Evolutionary conservation across 2,797 vertebrate genomes (phyloP).

Genomic region (Aythya fuligula): DNA sequence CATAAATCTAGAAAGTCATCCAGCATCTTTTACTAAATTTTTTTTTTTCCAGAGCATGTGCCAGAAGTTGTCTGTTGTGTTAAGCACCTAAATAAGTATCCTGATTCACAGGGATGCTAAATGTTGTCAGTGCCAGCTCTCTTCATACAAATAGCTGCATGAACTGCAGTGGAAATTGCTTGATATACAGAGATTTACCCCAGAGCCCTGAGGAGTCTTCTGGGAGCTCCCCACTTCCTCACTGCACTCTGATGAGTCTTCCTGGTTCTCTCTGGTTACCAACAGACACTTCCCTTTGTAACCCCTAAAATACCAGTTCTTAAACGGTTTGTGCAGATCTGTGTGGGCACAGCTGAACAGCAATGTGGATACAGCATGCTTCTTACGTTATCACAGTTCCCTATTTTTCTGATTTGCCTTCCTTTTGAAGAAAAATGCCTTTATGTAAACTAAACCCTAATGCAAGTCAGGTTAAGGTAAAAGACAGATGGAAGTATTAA

Average conservation of each 20-base stretch:
- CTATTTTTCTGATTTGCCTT: not conserved
- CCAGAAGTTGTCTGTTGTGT: not conserved
- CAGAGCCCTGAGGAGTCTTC: not conserved
- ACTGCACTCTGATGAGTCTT: not conserved
- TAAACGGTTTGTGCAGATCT: not conserved
- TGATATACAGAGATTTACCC: not conserved
- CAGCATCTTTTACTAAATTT: not conserved
- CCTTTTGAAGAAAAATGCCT: not conserved
- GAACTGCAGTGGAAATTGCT: not conserved
- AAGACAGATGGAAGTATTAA: not conserved
- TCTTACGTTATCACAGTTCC: not conserved
- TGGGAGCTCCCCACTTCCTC: not conserved
- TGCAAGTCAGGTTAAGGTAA: not conserved
- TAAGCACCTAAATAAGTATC: not conserved
- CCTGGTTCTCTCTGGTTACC: not conserved
- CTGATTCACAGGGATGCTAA: not conserved
- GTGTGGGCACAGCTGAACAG: not conserved
- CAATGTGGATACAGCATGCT: not conserved
- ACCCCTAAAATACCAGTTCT: not conserved
- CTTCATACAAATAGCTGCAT: not conserved
- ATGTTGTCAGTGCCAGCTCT: not conserved
- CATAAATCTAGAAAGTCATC: constrained; percentile 4
- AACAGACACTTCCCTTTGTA: not conserved
- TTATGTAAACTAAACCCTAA: not conserved
- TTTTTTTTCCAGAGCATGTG: constrained; percentile 8